phyloP scores from a whole-genome alignment of 1,140 invertebrate species.

The Euglossa dilemma region DNA sequence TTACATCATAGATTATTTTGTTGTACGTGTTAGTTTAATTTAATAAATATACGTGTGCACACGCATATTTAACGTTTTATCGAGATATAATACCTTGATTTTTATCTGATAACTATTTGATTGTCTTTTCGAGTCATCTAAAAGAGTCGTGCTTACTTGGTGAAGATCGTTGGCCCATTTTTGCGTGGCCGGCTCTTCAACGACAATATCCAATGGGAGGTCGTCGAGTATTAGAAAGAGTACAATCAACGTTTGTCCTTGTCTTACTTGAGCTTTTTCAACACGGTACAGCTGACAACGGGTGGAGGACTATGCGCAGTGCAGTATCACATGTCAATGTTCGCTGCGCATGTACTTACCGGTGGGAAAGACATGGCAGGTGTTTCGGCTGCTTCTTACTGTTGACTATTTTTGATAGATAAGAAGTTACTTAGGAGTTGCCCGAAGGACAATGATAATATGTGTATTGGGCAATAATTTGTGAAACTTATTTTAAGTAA shows the following conservation, averaged over 20 bases:
- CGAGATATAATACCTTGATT: neutral
- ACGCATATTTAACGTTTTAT: no score
- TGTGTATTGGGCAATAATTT: slow-evolving; percentile 7
- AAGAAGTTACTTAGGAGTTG: neutral
- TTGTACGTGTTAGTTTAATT: no score
- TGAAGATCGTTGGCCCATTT: slow-evolving; percentile 7
- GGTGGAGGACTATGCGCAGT: slow-evolving; percentile 44
- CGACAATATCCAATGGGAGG: neutral
- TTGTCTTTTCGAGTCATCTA: neutral
- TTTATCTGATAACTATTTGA: neutral
- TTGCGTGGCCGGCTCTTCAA: neutral
- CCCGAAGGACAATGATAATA: slow-evolving; percentile 26
- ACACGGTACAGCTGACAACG: neutral
- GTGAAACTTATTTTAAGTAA: slow-evolving; percentile 17
- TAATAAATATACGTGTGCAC: no score
- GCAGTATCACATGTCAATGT: slow-evolving; percentile 42
- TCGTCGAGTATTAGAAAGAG: neutral
- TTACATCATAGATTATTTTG: neutral
- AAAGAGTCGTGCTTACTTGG: neutral
- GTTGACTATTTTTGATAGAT: slow-evolving; percentile 42
- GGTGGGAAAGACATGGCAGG: slow-evolving; percentile 69
- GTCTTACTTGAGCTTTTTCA: neutral
- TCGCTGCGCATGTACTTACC: slow-evolving; percentile 65
- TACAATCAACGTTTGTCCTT: neutral
- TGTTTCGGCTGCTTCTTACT: slow-evolving; percentile 65